Evolutionary conservation across 2,797 vertebrate species (phyloP).

Genomic region (Acropternis orthonyx): DNA sequence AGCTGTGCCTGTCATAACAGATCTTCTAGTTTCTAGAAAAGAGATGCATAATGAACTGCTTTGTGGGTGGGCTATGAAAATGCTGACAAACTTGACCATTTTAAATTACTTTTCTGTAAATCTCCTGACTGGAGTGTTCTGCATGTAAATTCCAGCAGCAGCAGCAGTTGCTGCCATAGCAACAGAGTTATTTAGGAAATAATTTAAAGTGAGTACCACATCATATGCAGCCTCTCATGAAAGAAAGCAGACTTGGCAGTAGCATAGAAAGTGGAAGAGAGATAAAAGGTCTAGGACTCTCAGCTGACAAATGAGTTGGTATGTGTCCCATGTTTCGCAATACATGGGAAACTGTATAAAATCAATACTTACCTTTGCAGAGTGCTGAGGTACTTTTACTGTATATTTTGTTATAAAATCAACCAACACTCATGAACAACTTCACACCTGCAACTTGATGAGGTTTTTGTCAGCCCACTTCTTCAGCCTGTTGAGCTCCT

Average conservation of each 20-base stretch:
- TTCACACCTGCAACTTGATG: background rate
- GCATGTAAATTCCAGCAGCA: conserved; percentile 72
- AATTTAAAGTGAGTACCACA: conserved; percentile 63
- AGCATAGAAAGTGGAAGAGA: conserved; percentile 17
- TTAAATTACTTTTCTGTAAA: conserved; percentile 61
- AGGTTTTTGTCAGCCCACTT: background rate
- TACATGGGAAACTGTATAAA: conserved; percentile 2
- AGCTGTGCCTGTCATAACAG: background rate
- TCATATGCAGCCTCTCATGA: conserved; percentile 33
- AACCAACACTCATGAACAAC: background rate
- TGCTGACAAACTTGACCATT: conserved; percentile 58
- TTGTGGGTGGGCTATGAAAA: conserved; percentile 50
- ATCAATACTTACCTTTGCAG: background rate
- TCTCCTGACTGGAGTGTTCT: conserved; percentile 53
- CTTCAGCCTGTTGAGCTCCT: background rate
- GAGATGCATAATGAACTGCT: conserved; percentile 33
- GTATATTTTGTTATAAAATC: background rate
- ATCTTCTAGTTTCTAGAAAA: background rate
- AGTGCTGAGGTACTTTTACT: background rate
- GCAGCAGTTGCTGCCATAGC: conserved; percentile 69
- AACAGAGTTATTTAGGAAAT: conserved; percentile 77
- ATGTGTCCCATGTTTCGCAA: background rate
- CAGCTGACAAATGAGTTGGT: background rate
- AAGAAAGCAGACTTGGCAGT: conserved; percentile 38
- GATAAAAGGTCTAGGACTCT: background rate